Conservation (phyloP, 2,888 invertebrate species). For the Trachelus troglodyta region DNA sequence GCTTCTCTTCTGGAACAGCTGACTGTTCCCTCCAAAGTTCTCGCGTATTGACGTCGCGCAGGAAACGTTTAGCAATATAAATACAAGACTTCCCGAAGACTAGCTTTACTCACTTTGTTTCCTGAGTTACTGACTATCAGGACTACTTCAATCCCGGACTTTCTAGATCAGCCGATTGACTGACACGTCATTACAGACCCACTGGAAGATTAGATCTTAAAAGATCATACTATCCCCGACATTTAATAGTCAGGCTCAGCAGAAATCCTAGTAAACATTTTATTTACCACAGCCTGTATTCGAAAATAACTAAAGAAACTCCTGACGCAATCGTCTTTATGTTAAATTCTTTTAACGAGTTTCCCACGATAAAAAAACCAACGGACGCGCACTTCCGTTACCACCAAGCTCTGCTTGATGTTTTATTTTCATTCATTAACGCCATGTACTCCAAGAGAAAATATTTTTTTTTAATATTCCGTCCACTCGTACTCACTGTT, state of each 20-base stretch:
- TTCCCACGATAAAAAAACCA: neutral
- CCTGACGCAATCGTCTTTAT: neutral
- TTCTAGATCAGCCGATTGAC: neutral
- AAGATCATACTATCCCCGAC: neutral
- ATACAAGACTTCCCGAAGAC: neutral
- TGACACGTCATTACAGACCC: neutral
- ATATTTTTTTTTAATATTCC: too few species aligned
- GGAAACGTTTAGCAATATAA: neutral
- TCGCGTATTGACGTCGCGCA: neutral
- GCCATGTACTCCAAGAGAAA: too few species aligned
- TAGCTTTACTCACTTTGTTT: neutral
- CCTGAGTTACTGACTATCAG: neutral
- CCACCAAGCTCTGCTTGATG: neutral
- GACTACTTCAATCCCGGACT: neutral
- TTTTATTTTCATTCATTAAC: neutral
- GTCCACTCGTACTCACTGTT: too few species aligned
- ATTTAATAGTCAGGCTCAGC: neutral
- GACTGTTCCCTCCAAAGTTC: neutral
- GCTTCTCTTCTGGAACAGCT: neutral
- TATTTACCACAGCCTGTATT: neutral
- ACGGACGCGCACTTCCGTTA: neutral
- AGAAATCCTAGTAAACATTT: neutral
- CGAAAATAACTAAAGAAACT: neutral
- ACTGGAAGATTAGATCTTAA: neutral
- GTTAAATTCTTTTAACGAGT: neutral